Percentiles rank a stretch among this genome's conserved stretches.
phyloP scores from a whole-genome alignment of 2,113 vertebrate species.

The Ondatra zibethicus region DNA sequence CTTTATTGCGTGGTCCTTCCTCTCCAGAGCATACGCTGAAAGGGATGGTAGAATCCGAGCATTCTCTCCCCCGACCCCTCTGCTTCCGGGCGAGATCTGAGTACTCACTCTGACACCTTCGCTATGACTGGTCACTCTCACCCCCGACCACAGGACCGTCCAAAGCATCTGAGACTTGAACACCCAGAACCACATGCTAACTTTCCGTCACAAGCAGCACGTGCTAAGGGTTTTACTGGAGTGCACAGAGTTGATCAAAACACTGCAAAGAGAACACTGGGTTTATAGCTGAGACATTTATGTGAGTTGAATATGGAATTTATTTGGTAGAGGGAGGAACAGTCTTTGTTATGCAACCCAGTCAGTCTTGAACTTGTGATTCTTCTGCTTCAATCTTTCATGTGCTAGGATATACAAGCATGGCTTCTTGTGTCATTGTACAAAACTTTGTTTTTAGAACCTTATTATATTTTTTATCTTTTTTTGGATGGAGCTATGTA shows the following conservation, averaged over 20 bases:
- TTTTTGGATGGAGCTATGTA: background rate
- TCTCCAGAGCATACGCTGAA: background rate
- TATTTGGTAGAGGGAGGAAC: background rate
- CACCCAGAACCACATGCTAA: background rate
- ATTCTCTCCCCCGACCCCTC: background rate
- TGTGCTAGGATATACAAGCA: background rate
- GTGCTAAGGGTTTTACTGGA: background rate
- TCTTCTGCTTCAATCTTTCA: background rate
- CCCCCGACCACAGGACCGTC: background rate
- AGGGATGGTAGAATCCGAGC: background rate
- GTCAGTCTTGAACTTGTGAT: background rate
- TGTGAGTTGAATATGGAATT: background rate
- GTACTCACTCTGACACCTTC: background rate
- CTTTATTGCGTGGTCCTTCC: background rate
- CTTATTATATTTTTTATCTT: background rate
- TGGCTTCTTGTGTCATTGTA: background rate
- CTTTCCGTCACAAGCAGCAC: background rate
- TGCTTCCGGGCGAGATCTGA: background rate
- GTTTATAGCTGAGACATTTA: background rate
- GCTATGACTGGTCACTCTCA: background rate
- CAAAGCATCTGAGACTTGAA: background rate
- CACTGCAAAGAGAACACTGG: background rate
- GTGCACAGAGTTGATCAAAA: background rate
- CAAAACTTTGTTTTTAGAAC: background rate
- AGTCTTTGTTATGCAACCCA: background rate